phyloP scores from a whole-genome alignment of 2,888 invertebrate genomes.

The Chirona hameri region DNA sequence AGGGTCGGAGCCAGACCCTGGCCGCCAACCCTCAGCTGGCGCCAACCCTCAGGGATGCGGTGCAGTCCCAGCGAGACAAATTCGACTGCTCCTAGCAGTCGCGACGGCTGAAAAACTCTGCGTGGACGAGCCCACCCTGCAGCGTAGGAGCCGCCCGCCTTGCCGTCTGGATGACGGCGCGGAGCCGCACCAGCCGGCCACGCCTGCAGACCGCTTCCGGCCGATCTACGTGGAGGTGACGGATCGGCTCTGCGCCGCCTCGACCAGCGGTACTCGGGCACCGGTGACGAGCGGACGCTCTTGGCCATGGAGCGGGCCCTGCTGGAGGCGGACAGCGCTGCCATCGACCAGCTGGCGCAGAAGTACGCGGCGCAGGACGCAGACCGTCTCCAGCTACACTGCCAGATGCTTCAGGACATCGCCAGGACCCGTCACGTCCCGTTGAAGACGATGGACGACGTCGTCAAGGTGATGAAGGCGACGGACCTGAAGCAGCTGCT shows the following conservation, averaged over 20 bases:
- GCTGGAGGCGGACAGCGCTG: background rate
- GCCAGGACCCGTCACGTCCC: too few species aligned
- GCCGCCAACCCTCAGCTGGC: too few species aligned
- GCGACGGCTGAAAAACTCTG: too few species aligned
- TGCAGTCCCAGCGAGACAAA: too few species aligned
- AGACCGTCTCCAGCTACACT: background rate
- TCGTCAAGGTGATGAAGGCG: background rate
- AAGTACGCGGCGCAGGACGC: background rate
- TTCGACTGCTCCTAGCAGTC: too few species aligned
- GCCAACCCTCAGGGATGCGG: too few species aligned
- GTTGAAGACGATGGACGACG: background rate
- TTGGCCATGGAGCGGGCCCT: background rate
- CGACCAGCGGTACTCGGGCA: background rate
- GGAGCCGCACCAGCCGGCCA: background rate
- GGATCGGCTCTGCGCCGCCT: background rate
- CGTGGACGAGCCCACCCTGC: background rate
- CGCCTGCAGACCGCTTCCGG: background rate
- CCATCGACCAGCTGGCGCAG: background rate
- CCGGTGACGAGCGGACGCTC: background rate
- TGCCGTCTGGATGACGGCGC: background rate
- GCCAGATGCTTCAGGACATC: background rate
- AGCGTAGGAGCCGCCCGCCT: background rate
- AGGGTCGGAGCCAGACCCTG: too few species aligned
- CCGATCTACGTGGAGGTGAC: background rate
- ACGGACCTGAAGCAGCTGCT: background rate